phyloP scores from a whole-genome alignment of 2,888 invertebrate genomes.

The Athripsodes cinereus region DNA sequence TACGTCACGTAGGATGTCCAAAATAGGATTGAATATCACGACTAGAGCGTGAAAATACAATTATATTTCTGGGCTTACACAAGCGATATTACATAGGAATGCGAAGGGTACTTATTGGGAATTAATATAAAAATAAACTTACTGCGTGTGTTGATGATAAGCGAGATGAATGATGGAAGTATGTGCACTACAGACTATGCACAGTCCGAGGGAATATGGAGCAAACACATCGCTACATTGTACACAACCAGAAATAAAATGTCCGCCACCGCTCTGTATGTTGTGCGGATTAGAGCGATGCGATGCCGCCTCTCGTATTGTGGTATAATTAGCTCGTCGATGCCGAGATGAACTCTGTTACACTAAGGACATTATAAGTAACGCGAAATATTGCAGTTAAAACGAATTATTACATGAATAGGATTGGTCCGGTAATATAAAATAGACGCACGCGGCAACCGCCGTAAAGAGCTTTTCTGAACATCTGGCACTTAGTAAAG shows the following conservation, averaged over 20 bases:
- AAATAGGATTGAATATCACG: slow-evolving; percentile 18
- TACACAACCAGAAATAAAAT: slow-evolving; percentile 50
- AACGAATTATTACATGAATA: slow-evolving; percentile 3
- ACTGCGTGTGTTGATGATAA: slow-evolving; percentile 8
- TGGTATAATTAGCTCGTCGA: background rate
- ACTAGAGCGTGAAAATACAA: slow-evolving; percentile 5
- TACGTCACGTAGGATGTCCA: slow-evolving; percentile 19
- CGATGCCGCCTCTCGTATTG: slow-evolving; percentile 48
- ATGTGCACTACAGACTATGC: background rate
- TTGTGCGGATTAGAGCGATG: slow-evolving; percentile 25
- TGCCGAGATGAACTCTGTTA: background rate
- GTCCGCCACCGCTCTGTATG: slow-evolving; percentile 39
- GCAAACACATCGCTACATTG: slow-evolving; percentile 45
- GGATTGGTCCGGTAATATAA: slow-evolving; percentile 12
- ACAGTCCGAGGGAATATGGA: background rate
- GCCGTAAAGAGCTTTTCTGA: slow-evolving; percentile 30
- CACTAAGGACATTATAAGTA: background rate
- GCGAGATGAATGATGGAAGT: background rate
- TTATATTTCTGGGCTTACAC: slow-evolving; percentile 9
- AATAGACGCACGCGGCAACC: slow-evolving; percentile 21
- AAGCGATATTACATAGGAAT: background rate
- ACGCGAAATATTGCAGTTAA: background rate
- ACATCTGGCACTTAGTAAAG: slow-evolving; percentile 42
- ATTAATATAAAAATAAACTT: slow-evolving; percentile 2
- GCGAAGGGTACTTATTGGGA: background rate